phyloP scores from a whole-genome alignment of 2,797 vertebrate species.

The Darevskia nairensis region DNA sequence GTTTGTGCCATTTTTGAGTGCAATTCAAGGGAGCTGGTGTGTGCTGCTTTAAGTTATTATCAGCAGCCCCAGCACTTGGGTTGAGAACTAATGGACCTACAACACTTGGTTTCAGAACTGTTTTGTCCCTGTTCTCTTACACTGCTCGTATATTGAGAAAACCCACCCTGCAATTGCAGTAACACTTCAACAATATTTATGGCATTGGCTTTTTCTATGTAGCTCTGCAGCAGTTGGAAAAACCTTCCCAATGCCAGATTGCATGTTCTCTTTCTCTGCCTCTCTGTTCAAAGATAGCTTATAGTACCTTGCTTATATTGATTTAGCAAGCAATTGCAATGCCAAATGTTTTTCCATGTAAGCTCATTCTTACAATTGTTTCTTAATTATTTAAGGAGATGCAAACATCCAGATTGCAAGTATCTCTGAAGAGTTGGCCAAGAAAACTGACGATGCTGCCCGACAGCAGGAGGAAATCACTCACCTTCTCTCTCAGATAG shows the following conservation, averaged over 20 bases:
- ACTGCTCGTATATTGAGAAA: neutral
- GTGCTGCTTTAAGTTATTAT: neutral
- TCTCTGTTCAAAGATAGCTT: no score
- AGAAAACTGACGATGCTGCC: slow-evolving; percentile 93
- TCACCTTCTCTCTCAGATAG: slow-evolving; percentile 97
- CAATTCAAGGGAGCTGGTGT: neutral
- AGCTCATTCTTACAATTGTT: neutral
- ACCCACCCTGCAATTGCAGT: neutral
- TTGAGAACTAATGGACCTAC: neutral
- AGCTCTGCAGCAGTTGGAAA: neutral
- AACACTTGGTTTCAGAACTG: neutral
- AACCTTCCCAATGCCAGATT: neutral
- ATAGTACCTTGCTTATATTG: neutral
- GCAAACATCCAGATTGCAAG: slow-evolving; percentile 91
- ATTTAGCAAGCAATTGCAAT: slow-evolving; percentile 13
- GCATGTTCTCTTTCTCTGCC: neutral
- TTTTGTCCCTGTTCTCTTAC: neutral
- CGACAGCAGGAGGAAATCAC: slow-evolving; percentile 99
- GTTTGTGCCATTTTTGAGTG: neutral
- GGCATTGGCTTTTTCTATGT: neutral
- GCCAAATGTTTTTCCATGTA: neutral
- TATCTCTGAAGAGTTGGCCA: slow-evolving; percentile 92
- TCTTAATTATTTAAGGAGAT: slow-evolving; percentile 80
- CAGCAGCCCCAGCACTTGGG: neutral
- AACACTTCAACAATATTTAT: neutral